Conservation (phyloP, 2,888 invertebrate genomes). For the Perizoma flavofasciatum region DNA sequence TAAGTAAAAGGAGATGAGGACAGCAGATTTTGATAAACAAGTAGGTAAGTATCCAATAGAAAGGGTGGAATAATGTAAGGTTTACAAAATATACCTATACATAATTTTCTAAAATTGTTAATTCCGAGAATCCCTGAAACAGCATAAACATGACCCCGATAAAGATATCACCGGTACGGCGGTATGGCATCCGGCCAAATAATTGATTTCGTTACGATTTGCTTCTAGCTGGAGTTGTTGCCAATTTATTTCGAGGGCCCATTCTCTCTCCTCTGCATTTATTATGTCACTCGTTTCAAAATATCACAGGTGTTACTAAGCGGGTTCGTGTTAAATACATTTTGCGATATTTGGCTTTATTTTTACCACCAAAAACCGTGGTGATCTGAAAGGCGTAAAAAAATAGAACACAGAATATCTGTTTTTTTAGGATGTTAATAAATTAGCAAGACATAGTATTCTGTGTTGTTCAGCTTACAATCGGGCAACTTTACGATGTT, state of each 20-base stretch:
- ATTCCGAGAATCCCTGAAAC: conserved; percentile 24
- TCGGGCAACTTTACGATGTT: too few relatives aligned
- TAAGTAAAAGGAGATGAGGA: too few relatives aligned
- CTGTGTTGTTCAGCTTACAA: too few relatives aligned
- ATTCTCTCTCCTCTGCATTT: conserved; percentile 22
- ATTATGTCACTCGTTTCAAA: conserved; percentile 12
- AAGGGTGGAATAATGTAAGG: too few relatives aligned
- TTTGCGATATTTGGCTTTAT: too few relatives aligned
- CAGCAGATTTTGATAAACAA: too few relatives aligned
- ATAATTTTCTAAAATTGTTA: conserved; percentile 8
- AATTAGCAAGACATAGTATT: too few relatives aligned
- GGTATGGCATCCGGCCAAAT: conserved; percentile 53
- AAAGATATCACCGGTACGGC: conserved; percentile 27
- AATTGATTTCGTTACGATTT: conserved; percentile 44
- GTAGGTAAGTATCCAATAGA: too few relatives aligned
- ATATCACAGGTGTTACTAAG: conserved; percentile 14
- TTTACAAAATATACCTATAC: background rate
- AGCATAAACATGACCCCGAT: conserved; percentile 27
- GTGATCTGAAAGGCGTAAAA: too few relatives aligned
- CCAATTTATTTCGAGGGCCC: conserved; percentile 46
- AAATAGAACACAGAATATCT: too few relatives aligned
- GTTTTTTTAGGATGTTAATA: too few relatives aligned
- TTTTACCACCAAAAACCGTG: too few relatives aligned
- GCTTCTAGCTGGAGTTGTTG: conserved; percentile 48
- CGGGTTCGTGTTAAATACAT: background rate